Evolutionary conservation across 2,113 vertebrate genomes (phyloP).

Genomic region (Gobio gobio): DNA sequence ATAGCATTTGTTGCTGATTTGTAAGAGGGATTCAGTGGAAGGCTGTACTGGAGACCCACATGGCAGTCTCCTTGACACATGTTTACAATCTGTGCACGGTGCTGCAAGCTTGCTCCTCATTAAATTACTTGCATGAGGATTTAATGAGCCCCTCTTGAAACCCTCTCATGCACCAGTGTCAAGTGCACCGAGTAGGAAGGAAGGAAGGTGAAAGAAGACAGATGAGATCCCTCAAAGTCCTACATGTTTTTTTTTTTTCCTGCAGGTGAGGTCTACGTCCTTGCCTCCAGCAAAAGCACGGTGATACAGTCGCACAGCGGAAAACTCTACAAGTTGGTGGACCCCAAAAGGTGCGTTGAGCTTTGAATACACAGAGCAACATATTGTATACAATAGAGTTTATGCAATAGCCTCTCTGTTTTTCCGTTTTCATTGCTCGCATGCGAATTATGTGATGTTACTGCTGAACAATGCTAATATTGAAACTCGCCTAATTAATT

Average conservation of each 20-base stretch:
- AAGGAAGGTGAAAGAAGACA: conserved; percentile 26
- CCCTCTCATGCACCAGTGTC: conserved; percentile 61
- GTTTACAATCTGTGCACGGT: conserved; percentile 76
- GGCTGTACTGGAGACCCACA: conserved; percentile 55
- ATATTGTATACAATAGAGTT: conserved; percentile 19
- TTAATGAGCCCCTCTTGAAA: conserved; percentile 65
- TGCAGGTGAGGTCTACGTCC: conserved; percentile 94
- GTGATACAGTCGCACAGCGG: conserved; percentile 88
- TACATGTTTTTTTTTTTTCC: neutral
- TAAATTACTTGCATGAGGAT: conserved; percentile 72
- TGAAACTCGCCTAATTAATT: conserved; percentile 26
- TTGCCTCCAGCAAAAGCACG: conserved; percentile 95
- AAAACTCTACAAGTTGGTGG: conserved; percentile 95
- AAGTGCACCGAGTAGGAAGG: conserved; percentile 61
- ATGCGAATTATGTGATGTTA: conserved; percentile 25
- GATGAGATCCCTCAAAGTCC: neutral
- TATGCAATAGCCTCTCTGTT: conserved; percentile 25
- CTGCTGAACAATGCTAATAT: conserved; percentile 17
- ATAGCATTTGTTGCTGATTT: conserved; percentile 67
- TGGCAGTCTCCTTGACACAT: conserved; percentile 67
- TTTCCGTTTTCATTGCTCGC: neutral
- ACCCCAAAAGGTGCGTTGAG: conserved; percentile 90
- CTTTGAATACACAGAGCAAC: neutral
- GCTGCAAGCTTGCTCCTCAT: conserved; percentile 72
- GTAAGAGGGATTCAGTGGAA: conserved; percentile 51